Evolutionary conservation across 2,888 invertebrate genomes (phyloP), one percentile per base, ranked within the genome.

Genomic region (Linhomoeus sp.): DNA sequence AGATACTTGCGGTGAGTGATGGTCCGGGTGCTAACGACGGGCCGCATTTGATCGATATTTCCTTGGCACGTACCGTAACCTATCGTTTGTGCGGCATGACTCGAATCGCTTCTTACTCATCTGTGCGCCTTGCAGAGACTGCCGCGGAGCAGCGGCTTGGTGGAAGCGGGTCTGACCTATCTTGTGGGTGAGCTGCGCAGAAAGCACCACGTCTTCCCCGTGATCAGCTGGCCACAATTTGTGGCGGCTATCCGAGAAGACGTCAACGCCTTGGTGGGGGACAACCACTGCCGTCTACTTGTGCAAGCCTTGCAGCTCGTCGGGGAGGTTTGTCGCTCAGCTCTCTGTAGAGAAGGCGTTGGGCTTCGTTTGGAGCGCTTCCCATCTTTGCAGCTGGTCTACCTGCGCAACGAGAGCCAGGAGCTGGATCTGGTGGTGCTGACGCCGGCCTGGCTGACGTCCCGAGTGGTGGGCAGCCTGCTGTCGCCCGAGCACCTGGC

Each of bases 361-460:
- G 9, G 9, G 9, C 12, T 33, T 41, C n/a, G n/a, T n/a, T n/a
- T n/a, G n/a, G n/a, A n/a, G n/a, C n/a, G 3, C 38, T 7, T 38
- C 49, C 17, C 5, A 48, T 20, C 17, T 19, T 50, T 53, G 5
- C 59, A 76, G 75, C 71, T 75, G 45, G 66, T 76, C 29, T 76
- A 75, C 53, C 66, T 77, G 49, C 73, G 75, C 48, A 67, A 72
- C 50, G 70, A 70, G 26, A 64, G 67, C 39, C 71, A 72, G 25
- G 61, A 62, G 43, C 49, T 57, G 37, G 76, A 79, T 63, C 67
- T 78, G 50, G 71, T 80, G 15, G 75, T 79, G 25, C 64, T 79
- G 47, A 74, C 72, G 56, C 75, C 78, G 1, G 71, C 73, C 48
- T 80, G 79, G 79, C 67, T 80, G 45, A 77, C 78, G 60, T 67